Percentiles rank a stretch among this genome's conserved stretches.
These are phyloP conservation scores for Eilema caniola DNA, from an alignment of 2,888 invertebrate genomes.

Conservation along the genomic window DNA sequence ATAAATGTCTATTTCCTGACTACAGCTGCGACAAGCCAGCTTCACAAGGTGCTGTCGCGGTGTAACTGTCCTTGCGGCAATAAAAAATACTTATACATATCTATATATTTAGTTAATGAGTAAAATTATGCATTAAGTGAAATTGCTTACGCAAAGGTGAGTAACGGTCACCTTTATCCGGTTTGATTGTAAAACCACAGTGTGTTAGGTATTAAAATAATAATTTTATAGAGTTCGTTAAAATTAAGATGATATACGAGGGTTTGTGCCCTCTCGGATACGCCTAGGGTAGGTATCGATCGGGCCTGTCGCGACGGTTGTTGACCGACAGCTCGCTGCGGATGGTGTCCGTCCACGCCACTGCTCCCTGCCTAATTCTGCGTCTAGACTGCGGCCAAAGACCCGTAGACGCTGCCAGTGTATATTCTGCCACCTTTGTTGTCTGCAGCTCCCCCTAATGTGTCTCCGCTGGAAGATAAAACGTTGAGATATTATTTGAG, in stretches of 20 bases:
- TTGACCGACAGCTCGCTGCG: slow-evolving; percentile 55
- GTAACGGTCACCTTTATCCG: too few species aligned
- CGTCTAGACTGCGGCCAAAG: slow-evolving; percentile 68
- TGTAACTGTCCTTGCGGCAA: too few species aligned
- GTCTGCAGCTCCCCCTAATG: slow-evolving; percentile 39
- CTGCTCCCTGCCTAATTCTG: slow-evolving; percentile 56
- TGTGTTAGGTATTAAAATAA: not conserved
- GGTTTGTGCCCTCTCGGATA: slow-evolving; percentile 22
- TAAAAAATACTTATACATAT: too few species aligned
- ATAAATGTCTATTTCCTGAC: too few species aligned
- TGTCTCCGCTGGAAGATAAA: slow-evolving; percentile 13
- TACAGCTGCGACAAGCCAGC: too few species aligned
- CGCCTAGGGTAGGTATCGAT: slow-evolving; percentile 48
- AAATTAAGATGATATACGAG: not conserved
- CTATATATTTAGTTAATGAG: too few species aligned
- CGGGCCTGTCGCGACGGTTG: slow-evolving; percentile 54
- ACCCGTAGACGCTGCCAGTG: slow-evolving; percentile 51
- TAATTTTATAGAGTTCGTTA: not conserved
- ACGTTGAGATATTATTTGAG: slow-evolving; percentile 1
- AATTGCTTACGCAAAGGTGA: too few species aligned
- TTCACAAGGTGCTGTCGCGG: too few species aligned
- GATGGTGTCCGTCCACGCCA: slow-evolving; percentile 38
- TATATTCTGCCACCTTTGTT: slow-evolving; percentile 55
- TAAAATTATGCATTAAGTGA: too few species aligned
- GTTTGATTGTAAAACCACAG: not conserved